Conservation (phyloP, 2,888 invertebrate genomes). For the Acleris holmiana region DNA sequence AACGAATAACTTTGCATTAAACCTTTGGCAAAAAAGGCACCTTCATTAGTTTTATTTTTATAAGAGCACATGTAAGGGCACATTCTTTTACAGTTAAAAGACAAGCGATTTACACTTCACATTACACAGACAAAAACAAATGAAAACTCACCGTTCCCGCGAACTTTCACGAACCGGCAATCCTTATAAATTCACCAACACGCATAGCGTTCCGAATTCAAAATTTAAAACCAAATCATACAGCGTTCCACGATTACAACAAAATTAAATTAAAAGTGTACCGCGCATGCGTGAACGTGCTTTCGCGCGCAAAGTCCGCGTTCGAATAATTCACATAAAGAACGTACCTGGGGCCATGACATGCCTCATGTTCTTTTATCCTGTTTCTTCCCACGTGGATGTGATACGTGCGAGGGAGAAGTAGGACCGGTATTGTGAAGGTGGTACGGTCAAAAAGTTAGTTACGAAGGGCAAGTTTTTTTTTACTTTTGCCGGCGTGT, state of each 20-base stretch:
- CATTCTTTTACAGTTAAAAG: no score
- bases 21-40: no score
- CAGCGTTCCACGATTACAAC: constrained; percentile 11
- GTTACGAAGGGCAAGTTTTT: constrained; percentile 54
- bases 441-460: constrained; percentile 66
- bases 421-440: constrained; percentile 61
- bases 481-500: constrained; percentile 63
- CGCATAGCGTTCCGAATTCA: constrained; percentile 39
- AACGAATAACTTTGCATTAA: no score
- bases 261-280: constrained; percentile 33
- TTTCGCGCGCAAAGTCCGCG: constrained; percentile 79
- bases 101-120: not conserved
- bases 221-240: constrained; percentile 34
- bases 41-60: no score
- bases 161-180: constrained; percentile 27
- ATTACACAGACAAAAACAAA: constrained; percentile 1
- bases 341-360: constrained; percentile 75
- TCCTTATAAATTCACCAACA: constrained; percentile 29
- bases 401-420: constrained; percentile 46
- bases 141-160: constrained; percentile 18
- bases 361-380: constrained; percentile 60
- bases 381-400: constrained; percentile 46
- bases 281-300: constrained; percentile 66
- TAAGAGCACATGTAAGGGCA: no score
- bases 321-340: constrained; percentile 71